These are phyloP conservation scores for Gymnarchus niloticus DNA, from an alignment of 2,113 vertebrate genomes.

Conservation along the genomic window DNA sequence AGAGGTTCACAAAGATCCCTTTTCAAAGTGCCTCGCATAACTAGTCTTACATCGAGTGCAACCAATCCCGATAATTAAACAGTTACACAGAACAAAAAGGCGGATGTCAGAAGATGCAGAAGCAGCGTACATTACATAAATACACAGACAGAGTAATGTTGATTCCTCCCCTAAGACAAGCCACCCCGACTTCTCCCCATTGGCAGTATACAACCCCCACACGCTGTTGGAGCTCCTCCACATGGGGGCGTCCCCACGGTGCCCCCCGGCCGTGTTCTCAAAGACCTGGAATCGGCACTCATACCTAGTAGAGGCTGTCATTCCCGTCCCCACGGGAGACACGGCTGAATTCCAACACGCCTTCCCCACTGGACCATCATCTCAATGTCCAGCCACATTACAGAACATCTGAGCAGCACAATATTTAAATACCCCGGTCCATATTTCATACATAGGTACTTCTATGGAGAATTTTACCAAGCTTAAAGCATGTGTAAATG, in stretches of 20 bases:
- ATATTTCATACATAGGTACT: not conserved
- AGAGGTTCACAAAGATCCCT: conserved; percentile 21
- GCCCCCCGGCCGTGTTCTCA: not conserved
- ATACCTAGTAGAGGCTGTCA: not conserved
- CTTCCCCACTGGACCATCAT: not conserved
- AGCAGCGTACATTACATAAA: not conserved
- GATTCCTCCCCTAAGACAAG: not conserved
- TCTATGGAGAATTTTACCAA: not conserved
- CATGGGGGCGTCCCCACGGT: not conserved
- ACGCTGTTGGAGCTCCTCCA: not conserved
- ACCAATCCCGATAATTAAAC: not conserved
- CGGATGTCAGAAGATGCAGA: not conserved
- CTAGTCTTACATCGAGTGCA: conserved; percentile 27
- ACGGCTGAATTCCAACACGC: not conserved
- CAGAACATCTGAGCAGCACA: not conserved
- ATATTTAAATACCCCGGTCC: not conserved
- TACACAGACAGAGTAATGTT: not conserved
- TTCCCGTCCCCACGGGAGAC: not conserved
- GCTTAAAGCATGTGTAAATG: not conserved
- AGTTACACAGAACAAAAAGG: not conserved
- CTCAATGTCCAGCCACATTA: not conserved
- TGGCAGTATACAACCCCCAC: not conserved
- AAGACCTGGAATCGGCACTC: not conserved
- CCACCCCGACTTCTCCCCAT: not conserved
- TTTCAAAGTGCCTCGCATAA: conserved; percentile 35